Evolutionary conservation across 2,797 vertebrate genomes (phyloP).

Genomic region (Peromyscus melanophrys): DNA sequence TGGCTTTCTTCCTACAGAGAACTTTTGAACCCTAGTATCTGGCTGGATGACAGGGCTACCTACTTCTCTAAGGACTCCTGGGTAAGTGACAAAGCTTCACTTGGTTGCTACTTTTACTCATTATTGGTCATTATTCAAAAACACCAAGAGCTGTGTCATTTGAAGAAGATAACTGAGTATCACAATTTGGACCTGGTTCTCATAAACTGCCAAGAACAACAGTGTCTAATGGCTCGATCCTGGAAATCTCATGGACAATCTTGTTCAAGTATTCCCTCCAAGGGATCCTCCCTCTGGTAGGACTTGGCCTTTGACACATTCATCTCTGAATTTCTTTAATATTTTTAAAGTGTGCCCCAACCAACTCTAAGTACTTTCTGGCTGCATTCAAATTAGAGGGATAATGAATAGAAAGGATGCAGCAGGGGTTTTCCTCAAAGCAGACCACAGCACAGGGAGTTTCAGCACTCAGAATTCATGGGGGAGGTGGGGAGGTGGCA

Average conservation of each 20-base stretch:
- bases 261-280: conserved; percentile 34
- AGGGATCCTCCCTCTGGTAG: neutral
- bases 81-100: neutral
- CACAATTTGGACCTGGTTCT: conserved; percentile 54
- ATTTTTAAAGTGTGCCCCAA: conserved; percentile 45
- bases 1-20: neutral
- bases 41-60: neutral
- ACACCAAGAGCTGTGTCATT: conserved; percentile 52
- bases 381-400: conserved; percentile 30
- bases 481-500: neutral
- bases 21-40: conserved; percentile 30
- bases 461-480: neutral
- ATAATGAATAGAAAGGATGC: conserved; percentile 6
- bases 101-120: conserved; percentile 30
- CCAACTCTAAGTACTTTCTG: conserved; percentile 46
- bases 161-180: conserved; percentile 42
- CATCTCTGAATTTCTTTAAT: conserved; percentile 45
- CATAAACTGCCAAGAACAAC: conserved; percentile 44
- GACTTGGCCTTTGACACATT: neutral
- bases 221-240: conserved; percentile 10
- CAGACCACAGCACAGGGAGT: neutral
- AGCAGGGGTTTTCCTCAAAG: neutral
- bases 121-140: conserved; percentile 57
- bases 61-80: conserved; percentile 49
- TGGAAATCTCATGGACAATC: conserved; percentile 50